Percentiles rank a stretch among this genome's conserved stretches.
Evolutionary conservation across 1,140 invertebrate species (phyloP).

Genomic region (Lucilia sericata): DNA sequence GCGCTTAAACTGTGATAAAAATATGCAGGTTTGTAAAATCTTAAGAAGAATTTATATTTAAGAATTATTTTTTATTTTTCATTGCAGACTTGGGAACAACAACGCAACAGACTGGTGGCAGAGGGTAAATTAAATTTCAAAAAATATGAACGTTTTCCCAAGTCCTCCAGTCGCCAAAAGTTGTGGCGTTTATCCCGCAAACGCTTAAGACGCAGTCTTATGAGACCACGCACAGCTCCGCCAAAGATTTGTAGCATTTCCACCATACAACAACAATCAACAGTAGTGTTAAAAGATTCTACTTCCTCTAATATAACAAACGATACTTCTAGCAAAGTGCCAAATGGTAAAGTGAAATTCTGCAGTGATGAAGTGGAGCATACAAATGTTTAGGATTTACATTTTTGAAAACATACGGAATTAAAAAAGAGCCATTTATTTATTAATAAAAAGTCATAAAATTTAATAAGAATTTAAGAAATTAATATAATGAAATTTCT

Average conservation of each 20-base stretch:
- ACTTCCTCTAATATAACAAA: neutral
- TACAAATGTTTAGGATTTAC: neutral
- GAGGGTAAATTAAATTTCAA: slow-evolving; percentile 40
- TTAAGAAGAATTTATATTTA: neutral
- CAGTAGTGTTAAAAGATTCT: neutral
- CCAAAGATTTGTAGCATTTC: slow-evolving; percentile 30
- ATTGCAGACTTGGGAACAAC: slow-evolving; percentile 43
- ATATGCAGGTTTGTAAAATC: slow-evolving; percentile 53
- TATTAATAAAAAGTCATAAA: no score
- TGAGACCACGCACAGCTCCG: slow-evolving; percentile 45
- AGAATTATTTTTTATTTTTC: neutral
- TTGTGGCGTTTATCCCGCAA: slow-evolving; percentile 30
- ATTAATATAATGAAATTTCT: no score
- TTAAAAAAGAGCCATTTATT: no score
- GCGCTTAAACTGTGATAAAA: slow-evolving; percentile 57
- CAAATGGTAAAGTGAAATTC: slow-evolving; percentile 11
- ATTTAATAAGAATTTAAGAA: no score
- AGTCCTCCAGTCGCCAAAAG: slow-evolving; percentile 27
- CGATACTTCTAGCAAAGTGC: slow-evolving; percentile 28
- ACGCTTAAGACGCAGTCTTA: slow-evolving; percentile 28
- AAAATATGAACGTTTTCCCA: slow-evolving; percentile 42
- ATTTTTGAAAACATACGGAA: neutral
- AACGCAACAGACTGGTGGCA: slow-evolving; percentile 31
- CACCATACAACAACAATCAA: neutral
- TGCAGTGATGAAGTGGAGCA: neutral